Base-by-base conservation (phyloP, 1,140 invertebrate species). In the Conus ventricosus region DNA sequence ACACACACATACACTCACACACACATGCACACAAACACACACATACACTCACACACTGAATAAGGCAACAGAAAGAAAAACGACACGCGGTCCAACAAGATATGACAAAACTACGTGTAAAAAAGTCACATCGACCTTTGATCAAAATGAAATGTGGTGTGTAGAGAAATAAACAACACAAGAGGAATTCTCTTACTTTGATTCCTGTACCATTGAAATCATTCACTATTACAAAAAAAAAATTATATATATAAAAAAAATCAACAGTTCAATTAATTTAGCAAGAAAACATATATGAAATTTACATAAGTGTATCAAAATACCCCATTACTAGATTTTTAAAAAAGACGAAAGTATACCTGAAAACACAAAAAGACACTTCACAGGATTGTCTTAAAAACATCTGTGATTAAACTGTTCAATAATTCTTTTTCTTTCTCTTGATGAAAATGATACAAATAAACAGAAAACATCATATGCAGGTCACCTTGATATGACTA, bases 11-110 rank as follows among this genome's bases (percentile, higher is more conserved):
- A 55, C 27, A 20, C 51, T 55, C n/a, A 39, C 39, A 5, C n/a
- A 78, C 27, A 78, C 5, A 78, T 51, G 39, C n/a, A 27, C 17
- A 8, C 25, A 39, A 15, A 39, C 76, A 78, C 76, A 78, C n/a
- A 39, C 25, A 39, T 25, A 39, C 27, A 51, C n/a, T 11, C 76
- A 78, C 76, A 78, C 76, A 78, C 76, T 23, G 25, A 78, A 78
- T 39, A 78, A 78, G 25, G 76, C 76, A 78, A 51, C 25, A 39
- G 25, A 78, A 78, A 78, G 76, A 78, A 75, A 75, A 25, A 78
- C 10, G 39, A 51, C 11, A 78, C 25, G 39, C 39, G 25, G 39
- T 11, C 25, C 76, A 78, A 39, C 8, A 78, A 51, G 25, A 78
- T 78, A 78, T 78, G 11, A 78, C 71, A n/a, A 27, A 78, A 51